A percentile compares a stretch with the other conserved stretches of the same genome.
Evolutionary conservation across 2,797 vertebrate species (phyloP).

Genomic region (Sebastes wilsoni): DNA sequence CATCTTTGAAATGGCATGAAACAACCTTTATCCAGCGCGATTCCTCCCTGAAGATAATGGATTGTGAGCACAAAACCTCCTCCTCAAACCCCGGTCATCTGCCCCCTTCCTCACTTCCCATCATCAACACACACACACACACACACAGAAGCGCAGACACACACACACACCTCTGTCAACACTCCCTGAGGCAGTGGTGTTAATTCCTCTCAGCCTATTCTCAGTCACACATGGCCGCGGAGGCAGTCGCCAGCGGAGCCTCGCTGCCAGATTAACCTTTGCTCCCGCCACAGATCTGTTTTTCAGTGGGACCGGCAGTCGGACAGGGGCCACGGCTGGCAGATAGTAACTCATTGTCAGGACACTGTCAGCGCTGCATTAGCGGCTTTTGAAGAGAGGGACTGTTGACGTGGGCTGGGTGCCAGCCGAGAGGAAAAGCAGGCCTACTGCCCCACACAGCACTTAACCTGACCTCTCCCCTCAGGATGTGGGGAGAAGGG

Average conservation of each 20-base stretch:
- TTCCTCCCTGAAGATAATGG: slow-evolving; percentile 75
- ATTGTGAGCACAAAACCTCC: slow-evolving; percentile 71
- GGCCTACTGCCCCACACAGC: slow-evolving; percentile 49
- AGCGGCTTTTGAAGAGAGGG: slow-evolving; percentile 70
- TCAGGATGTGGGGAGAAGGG: slow-evolving; percentile 58
- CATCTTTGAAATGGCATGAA: slow-evolving; percentile 72
- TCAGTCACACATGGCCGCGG: slow-evolving; percentile 73
- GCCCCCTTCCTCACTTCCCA: slow-evolving; percentile 47
- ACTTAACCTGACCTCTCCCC: slow-evolving; percentile 69
- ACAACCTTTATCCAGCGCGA: slow-evolving; percentile 72
- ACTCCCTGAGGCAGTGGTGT: slow-evolving; percentile 62
- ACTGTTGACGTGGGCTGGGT: slow-evolving; percentile 77
- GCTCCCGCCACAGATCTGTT: slow-evolving; percentile 76
- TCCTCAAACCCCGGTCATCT: slow-evolving; percentile 52
- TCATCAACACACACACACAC: slow-evolving; percentile 45
- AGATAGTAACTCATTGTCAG: slow-evolving; percentile 80
- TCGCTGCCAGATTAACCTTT: slow-evolving; percentile 81
- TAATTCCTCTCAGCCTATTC: slow-evolving; percentile 80
- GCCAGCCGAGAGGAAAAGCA: slow-evolving; percentile 70
- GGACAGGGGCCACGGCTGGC: slow-evolving; percentile 58
- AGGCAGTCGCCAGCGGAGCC: slow-evolving; percentile 66
- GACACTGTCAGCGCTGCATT: slow-evolving; percentile 68
- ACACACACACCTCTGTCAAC: slow-evolving; percentile 71
- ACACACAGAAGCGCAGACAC: not conserved
- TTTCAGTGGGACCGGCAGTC: slow-evolving; percentile 65